Base-by-base conservation (phyloP, 2,888 invertebrate genomes). In the Apocheima hispidaria region DNA sequence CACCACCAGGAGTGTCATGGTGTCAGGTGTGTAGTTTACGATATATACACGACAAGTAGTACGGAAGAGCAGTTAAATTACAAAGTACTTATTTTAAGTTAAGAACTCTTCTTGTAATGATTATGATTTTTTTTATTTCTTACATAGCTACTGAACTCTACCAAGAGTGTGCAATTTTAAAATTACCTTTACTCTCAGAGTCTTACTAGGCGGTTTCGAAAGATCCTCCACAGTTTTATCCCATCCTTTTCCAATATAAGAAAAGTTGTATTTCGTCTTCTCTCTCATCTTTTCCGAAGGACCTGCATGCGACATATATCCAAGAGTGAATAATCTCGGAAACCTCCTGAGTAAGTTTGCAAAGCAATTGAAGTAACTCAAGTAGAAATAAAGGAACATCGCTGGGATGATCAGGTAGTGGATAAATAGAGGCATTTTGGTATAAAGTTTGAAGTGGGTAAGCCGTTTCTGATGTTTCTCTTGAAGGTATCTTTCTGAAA, bases 301-400 rank as follows among this genome's bases (percentile, higher is more conserved):
- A 0, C 87, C 87, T 63, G 75, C 75, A 60, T 81, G 77, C 0
- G 83, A 81, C 49, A 81, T 76, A 21, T 82, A 83, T 0, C 87
- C 86, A 0, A 74, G 21, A 0, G 86, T 80, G 35, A 83, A 81
- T 12, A 83, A 60, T 6, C 79, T 55, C 2, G 87, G 87, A 49
- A 69, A 81, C 30, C 70, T 83, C 65, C 78, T 75, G 28, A 87
- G 65, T 4, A 84, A 66, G 14, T 69, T 77, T 41, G 79, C 77
- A 23, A 86, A 84, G 30, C 75, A 86, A 28, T 74, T 78, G 44
- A 87, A 77, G 20, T 74, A 71, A 50, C 76, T 75, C 44, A 82
- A 55, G 33, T 78, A 82, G 55, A 82, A 86, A 36, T 75, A 81
- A 0, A 81, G 4, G 26, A 74, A 82, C 54, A 86, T 75, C 0